These are phyloP conservation scores for Epizoanthus stellaris DNA, from an alignment of 92 coral and sea anemone genomes.

Conservation along the genomic window DNA sequence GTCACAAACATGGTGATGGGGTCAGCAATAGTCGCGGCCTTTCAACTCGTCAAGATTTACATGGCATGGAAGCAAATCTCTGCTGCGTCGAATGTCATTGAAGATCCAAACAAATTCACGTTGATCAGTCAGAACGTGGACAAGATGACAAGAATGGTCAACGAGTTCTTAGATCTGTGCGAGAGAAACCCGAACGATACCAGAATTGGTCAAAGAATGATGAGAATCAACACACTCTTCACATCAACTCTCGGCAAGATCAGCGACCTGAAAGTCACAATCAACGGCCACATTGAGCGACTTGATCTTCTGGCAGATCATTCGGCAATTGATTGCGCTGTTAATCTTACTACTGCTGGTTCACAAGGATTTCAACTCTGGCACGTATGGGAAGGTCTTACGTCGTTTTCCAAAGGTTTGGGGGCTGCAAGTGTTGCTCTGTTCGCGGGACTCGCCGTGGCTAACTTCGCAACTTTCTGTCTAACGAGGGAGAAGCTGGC, in stretches of 20 bases:
- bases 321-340: slow-evolving; percentile 63
- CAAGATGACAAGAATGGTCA: slow-evolving; percentile 66
- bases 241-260: slow-evolving; percentile 58
- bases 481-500: slow-evolving; percentile 51
- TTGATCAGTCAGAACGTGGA: slow-evolving; percentile 52
- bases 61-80: slow-evolving; percentile 72
- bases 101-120: slow-evolving; percentile 52
- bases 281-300: slow-evolving; percentile 73
- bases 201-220: slow-evolving; percentile 52
- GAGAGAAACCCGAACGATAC: slow-evolving; percentile 55
- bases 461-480: slow-evolving; percentile 33
- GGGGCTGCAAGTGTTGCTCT: slow-evolving; percentile 52
- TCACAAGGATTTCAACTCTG: slow-evolving; percentile 67
- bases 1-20: slow-evolving; percentile 66
- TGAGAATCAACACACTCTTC: slow-evolving; percentile 59
- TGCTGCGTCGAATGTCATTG: slow-evolving; percentile 66
- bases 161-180: slow-evolving; percentile 60
- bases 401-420: slow-evolving; percentile 48
- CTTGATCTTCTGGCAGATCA: slow-evolving; percentile 68
- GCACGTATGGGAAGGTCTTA: slow-evolving; percentile 55
- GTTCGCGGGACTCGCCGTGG: slow-evolving; percentile 47
- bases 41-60: slow-evolving; percentile 64
- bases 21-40: slow-evolving; percentile 47
- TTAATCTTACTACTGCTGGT: slow-evolving; percentile 58
- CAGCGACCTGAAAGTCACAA: slow-evolving; percentile 55